These are phyloP conservation scores for Drosophila helvetica DNA, from an alignment of 2,888 invertebrate species.

Conservation along the genomic window DNA sequence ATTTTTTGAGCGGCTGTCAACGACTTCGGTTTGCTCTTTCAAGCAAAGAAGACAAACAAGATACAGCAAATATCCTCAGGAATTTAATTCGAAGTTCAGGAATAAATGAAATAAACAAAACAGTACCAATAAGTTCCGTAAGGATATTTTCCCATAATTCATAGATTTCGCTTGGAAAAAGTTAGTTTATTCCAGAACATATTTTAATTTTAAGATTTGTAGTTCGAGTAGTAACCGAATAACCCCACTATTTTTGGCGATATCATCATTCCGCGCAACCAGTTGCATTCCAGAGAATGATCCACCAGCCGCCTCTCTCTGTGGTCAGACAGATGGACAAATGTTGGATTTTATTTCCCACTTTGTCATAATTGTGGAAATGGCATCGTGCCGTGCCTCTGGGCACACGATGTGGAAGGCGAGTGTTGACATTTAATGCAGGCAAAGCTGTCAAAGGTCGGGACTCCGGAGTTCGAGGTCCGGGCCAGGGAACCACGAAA, in stretches of 20 bases:
- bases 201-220: not conserved
- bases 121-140: not conserved
- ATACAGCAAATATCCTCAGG: no score
- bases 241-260: not conserved
- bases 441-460: slow-evolving; percentile 43
- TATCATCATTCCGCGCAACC: not conserved
- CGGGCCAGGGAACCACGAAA: slow-evolving; percentile 15
- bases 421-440: slow-evolving; percentile 54
- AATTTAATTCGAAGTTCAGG: not conserved
- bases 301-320: not conserved
- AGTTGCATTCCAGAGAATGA: not conserved
- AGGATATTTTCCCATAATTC: not conserved
- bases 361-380: slow-evolving; percentile 48
- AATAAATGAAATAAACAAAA: not conserved
- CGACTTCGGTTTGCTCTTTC: not conserved
- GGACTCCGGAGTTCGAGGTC: not conserved
- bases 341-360: slow-evolving; percentile 26
- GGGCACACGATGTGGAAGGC: slow-evolving; percentile 11
- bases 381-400: slow-evolving; percentile 12
- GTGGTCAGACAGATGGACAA: not conserved
- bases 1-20: not conserved
- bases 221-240: no score
- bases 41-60: not conserved
- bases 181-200: not conserved
- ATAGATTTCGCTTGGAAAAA: no score